phyloP scores from a whole-genome alignment of 2,797 vertebrate genomes.

The Halcyon smyrnensis region DNA sequence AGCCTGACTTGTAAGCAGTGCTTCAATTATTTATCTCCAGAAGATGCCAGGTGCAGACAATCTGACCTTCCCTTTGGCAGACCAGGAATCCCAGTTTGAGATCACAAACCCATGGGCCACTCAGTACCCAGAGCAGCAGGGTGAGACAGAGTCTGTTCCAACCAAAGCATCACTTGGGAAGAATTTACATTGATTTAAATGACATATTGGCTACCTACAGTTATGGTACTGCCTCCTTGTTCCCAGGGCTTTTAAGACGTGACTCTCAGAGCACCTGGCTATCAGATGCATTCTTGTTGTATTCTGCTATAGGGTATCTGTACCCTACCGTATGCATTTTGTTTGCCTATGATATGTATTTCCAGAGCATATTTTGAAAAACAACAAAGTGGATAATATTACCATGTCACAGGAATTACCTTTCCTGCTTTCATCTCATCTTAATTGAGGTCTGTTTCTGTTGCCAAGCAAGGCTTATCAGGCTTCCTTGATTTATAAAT shows the following conservation, averaged over 20 bases:
- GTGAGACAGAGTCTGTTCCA: not conserved
- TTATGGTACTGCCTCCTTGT: not conserved
- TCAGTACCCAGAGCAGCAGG: not conserved
- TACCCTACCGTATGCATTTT: not conserved
- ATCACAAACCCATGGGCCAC: not conserved
- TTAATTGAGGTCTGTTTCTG: constrained; percentile 10
- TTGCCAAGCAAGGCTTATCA: constrained; percentile 6
- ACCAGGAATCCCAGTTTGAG: not conserved
- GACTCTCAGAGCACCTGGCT: not conserved
- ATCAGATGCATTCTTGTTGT: not conserved
- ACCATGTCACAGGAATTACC: not conserved
- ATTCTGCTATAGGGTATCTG: not conserved
- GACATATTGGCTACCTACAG: not conserved
- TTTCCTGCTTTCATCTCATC: not conserved
- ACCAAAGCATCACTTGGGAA: not conserved
- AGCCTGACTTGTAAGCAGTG: not conserved
- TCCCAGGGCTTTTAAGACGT: not conserved
- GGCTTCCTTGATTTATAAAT: constrained; percentile 23
- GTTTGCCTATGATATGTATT: not conserved
- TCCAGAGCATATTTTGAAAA: not conserved
- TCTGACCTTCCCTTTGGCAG: not conserved
- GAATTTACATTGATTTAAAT: not conserved
- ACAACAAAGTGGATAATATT: not conserved
- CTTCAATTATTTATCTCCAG: not conserved
- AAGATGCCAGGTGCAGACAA: not conserved